Evolutionary conservation across 2,113 vertebrate genomes (phyloP).

Genomic region (Picathartes gymnocephalus): DNA sequence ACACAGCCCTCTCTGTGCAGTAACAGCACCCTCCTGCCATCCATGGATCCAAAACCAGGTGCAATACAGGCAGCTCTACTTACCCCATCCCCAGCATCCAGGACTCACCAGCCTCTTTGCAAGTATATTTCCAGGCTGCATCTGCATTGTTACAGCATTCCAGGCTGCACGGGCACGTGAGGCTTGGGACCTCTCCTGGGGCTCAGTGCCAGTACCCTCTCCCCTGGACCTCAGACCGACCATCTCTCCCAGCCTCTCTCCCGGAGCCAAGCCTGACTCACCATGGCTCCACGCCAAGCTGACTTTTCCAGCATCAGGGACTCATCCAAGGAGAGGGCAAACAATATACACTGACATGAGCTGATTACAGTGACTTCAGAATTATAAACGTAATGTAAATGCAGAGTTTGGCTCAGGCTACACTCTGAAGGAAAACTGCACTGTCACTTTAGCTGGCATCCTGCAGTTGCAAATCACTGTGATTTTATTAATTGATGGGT

Average conservation of each 20-base stretch:
- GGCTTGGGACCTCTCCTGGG: background rate
- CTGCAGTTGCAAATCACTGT: background rate
- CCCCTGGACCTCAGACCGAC: background rate
- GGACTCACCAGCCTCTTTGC: background rate
- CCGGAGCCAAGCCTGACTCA: conserved; percentile 23
- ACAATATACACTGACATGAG: background rate
- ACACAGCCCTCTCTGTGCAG: background rate
- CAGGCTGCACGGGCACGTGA: fast-evolving
- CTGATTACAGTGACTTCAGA: background rate
- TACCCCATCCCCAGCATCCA: background rate
- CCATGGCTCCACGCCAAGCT: background rate
- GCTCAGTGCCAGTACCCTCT: background rate
- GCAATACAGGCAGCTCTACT: fast-evolving
- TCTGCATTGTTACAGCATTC: fast-evolving
- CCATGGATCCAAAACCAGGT: fast-evolving
- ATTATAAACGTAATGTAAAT: background rate
- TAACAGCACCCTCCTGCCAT: background rate
- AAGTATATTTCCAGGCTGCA: background rate
- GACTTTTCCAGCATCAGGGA: background rate
- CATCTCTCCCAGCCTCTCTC: background rate
- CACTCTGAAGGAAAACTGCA: background rate
- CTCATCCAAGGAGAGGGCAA: background rate
- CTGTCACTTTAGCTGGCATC: background rate
- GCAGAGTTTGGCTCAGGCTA: background rate
- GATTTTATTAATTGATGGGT: background rate